Evolutionary conservation across 2,113 vertebrate genomes (phyloP), one percentile per base, ranked within the genome.

Genomic region (Carlito syrichta): DNA sequence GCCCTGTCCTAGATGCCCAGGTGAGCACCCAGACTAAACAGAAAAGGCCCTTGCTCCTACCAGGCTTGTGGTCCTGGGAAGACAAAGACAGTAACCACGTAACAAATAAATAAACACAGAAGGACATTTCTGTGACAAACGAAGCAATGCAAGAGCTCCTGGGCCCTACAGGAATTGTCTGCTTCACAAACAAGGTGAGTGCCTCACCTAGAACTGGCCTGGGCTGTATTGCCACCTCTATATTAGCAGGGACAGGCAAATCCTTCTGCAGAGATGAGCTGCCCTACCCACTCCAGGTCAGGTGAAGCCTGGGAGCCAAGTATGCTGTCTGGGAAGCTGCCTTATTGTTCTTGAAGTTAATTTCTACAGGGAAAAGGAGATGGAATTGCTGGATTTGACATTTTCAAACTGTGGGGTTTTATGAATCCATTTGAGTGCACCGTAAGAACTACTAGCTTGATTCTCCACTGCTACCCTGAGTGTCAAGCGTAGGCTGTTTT

Each of bases 281-380:
- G 58, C 43, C 35, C 5, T 2, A 35, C 19, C 27, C 20, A 32
- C 30, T 38, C n/a, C 22, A 19, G 17, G 50, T 30, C 13, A 54
- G 38, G 50, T 22, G 13, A 60, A 38, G 68, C 8, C 78, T 43
- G 40, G 11, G 20, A 14, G 10, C 2, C 38, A 11, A 7, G 16
- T 19, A 11, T 40, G n/a, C 23, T 6, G 8, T 7, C 0, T 6
- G 54, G 54, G 23, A 32, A 27, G 30, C 27, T 0, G 27, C 23
- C 8, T 13, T 45, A 52, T 14, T 2, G 8, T 63, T 45, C 32
- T 10, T n/a, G 5, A 58, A 73, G 45, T 35, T 50, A 58, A 43
- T 71, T n/a, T 45, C 54, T 56, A 1, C 68, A 0, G 0, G 32
- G 48, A 38, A 48, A 50, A 2, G 5, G 50, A 43, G 48, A 6